Evolutionary conservation across 2,113 vertebrate genomes (phyloP), one percentile per base, ranked within the genome.

Genomic region (Etia nguti): DNA sequence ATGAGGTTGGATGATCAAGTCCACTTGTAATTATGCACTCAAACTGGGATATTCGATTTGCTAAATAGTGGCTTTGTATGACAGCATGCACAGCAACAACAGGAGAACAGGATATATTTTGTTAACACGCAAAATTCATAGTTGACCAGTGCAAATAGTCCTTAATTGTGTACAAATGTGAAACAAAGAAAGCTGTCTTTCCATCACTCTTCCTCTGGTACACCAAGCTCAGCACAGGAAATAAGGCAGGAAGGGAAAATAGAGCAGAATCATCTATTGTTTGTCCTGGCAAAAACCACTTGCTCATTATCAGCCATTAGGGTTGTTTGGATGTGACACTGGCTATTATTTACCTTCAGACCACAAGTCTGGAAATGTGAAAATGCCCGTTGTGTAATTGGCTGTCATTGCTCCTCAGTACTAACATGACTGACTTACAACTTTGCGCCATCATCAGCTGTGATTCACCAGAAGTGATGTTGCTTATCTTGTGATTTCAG

Each of bases 261-360:
- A 26, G 86, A 86, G 85, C 83, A 87, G 77, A 86, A 83, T 43
- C 85, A 56, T 89, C 43, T 9, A 75, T 77, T 90, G 79, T 90
- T 93, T 80, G 48, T 83, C 48, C 88, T 86, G 89, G 80, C 82
- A 50, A 80, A 57, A 52, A 41, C 50, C 31, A 4, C 29, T 75
- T n/a, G 52, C 84, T 88, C 85, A 88, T 90, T 88, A 88, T 87
- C 50, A 7, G 41, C 46, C 84, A 81, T 92, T 90, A 70, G 26
- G 15, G 46, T 57, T 43, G 57, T 83, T 83, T 85, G 59, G 87
- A 90, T 77, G 70, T 50, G 70, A 89, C 89, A 80, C 56, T 8
- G 38, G n/a, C 73, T 59, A 46, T 89, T 83, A 84, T 81, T 86
- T 85, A 84, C 52, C 59, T 82, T 60, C 13, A 48, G 81, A 83